Evolutionary conservation across 1,140 invertebrate genomes (phyloP), one percentile per base, ranked within the genome.

Genomic region (Ips typographus): DNA sequence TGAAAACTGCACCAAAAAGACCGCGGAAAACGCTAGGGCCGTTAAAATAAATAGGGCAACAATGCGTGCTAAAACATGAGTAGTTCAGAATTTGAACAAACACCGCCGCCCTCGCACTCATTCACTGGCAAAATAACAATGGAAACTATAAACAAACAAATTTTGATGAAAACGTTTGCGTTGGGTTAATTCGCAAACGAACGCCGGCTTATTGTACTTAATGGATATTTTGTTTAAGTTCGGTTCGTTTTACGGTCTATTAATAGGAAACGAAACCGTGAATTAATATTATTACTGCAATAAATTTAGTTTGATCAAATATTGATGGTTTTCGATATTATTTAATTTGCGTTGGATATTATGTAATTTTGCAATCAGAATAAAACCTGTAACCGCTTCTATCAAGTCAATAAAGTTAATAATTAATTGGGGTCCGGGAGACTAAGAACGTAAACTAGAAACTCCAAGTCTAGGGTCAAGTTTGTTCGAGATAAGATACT

Each of bases 401-500:
- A 22, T 22, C 22, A 22, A 22, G 22, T 22, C 22, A 22, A 22
- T 22, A 22, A 66, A 66, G 64, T 66, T 66, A 7, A 40, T 68
- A 68, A 68, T 68, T 68, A 68, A 68, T 61, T 68, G 66, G 66
- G 66, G 40, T 41, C 49, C 22, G 38, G 3, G 22, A 57, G 40
- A 22, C 22, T 22, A 22, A 22, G 22, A 22, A 22, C 44, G 8
- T 55, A 56, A 65, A 65, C 52, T 68, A 44, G 43, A 58, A 40
- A 22, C 49, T 40, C 58, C 8, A 61, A 43, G 53, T 43, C 41
- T 42, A 36, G 57, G 66, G 66, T 68, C 66, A 68, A 68, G 57
- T 68, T 68, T 68, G 49, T n/a, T 4, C 39, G 37, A 61, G 66
- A 68, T 68, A 68, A 68, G 66, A 68, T 68, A 43, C 40, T 55